These are phyloP conservation scores for Enteromius unitaeniatus DNA, from an alignment of 2,797 vertebrate genomes.

Conservation along the genomic window DNA sequence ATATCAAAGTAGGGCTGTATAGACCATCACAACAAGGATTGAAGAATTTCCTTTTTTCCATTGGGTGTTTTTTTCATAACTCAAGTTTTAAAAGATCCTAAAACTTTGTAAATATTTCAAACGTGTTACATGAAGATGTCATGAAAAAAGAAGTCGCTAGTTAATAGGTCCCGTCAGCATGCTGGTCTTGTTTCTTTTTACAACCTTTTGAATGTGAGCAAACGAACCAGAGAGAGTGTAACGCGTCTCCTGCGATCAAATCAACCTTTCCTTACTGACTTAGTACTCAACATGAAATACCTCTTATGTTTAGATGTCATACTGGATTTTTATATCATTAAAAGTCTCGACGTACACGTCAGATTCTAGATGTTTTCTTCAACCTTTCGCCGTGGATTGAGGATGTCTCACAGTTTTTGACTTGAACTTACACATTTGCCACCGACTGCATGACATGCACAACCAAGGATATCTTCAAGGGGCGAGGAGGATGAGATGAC, in stretches of 20 bases:
- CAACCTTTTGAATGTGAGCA: conserved; percentile 39
- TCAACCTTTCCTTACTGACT: conserved; percentile 18
- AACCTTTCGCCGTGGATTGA: background rate
- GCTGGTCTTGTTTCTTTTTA: conserved; percentile 11
- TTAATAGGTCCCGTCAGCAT: conserved; percentile 23
- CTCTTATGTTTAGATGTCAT: conserved; percentile 52
- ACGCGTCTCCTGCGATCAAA: conserved; percentile 23
- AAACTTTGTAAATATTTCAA: conserved; percentile 36
- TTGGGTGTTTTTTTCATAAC: conserved; percentile 5
- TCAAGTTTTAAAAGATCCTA: background rate
- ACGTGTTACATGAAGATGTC: background rate
- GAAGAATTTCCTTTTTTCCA: conserved; percentile 11
- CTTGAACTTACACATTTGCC: conserved; percentile 18
- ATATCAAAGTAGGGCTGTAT: conserved; percentile 18
- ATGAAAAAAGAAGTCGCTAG: background rate
- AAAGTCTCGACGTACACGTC: background rate
- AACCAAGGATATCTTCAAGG: conserved; percentile 9
- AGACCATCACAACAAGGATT: background rate
- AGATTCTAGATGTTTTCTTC: background rate
- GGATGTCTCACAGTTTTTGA: background rate
- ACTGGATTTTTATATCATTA: background rate
- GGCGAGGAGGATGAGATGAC: background rate
- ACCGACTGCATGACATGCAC: background rate
- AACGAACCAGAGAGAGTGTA: conserved; percentile 28
- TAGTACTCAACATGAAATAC: conserved; percentile 57